These are phyloP conservation scores for Phodopus roborovskii DNA, from an alignment of 2,113 vertebrate species.

Conservation along the genomic window DNA sequence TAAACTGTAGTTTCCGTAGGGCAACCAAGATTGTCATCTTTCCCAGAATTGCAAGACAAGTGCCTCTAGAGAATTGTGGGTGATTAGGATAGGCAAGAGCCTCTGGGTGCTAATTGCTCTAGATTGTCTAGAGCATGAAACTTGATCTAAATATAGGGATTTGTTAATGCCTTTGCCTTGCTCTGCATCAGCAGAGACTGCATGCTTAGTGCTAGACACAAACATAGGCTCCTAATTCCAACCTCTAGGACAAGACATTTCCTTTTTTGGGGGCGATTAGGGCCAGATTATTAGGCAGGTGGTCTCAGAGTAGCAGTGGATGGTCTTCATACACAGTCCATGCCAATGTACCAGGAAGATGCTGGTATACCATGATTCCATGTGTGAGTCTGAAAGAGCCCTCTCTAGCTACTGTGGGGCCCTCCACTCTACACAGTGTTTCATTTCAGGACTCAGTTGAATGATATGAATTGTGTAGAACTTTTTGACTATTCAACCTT, in stretches of 20 bases:
- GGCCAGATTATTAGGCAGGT: not conserved
- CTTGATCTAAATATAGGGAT: not conserved
- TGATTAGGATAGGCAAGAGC: not conserved
- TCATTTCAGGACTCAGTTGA: not conserved
- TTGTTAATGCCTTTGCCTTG: not conserved
- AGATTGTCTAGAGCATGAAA: not conserved
- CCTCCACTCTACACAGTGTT: not conserved
- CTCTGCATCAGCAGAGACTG: not conserved
- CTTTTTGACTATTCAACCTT: not conserved
- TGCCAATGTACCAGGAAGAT: not conserved
- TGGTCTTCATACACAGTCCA: not conserved
- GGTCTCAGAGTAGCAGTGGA: not conserved
- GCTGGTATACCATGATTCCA: not conserved
- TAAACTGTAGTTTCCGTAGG: not conserved
- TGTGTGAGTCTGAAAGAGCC: not conserved
- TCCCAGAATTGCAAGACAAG: not conserved
- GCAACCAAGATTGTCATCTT: conserved; percentile 28
- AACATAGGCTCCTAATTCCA: not conserved
- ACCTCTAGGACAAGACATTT: not conserved
- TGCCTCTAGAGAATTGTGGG: not conserved
- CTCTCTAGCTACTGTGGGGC: not conserved
- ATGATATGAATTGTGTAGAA: not conserved
- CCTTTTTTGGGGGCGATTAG: not conserved
- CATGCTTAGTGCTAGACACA: not conserved
- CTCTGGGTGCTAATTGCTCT: not conserved